Base-by-base conservation (phyloP, 2,113 vertebrate genomes). In the Cricetomys ansorgei region DNA sequence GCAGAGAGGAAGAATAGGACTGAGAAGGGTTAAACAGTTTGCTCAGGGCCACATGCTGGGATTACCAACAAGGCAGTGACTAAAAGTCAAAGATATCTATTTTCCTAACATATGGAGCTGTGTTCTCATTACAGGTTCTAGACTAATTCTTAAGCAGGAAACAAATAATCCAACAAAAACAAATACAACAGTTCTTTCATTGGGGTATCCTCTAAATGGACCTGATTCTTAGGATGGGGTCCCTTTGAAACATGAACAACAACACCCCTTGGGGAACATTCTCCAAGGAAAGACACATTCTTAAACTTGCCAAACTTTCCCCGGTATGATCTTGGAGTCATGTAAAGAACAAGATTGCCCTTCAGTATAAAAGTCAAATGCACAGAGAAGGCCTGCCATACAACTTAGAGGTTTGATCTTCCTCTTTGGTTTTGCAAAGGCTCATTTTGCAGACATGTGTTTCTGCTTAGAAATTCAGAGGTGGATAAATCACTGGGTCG, bases 381-480 rank as follows among this genome's bases (percentile, higher is more conserved):
- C 7, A 85, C 67, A 88, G 95, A 72, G 76, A 84, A 25, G 76
- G 55, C 76, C 94, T 96, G 93, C 97, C 83, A 57, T 31, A 76
- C 87, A 43, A 89, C 53, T 84, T 89, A 75, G 15, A 0, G 69
- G 83, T 79, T 96, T 79, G 27, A 93, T 64, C 29, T 93, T 95
- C 97, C 96, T 92, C 95, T 89, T 84, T n/a, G 86, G 96, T 95
- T 98, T 98, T 95, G 85, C 85, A 98, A 96, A 97, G 80, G 40
- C 92, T 95, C 93, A 94, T 92, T 97, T 83, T 95, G 92, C 93
- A 97, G 91, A 98, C 98, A 98, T 97, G 80, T 97, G 98, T 93
- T 98, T 98, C 97, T 98, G 97, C 97, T 98, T 98, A 98, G 97
- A 98, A 98, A 92, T 92, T 57, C 87, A 98, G 96, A 97, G 98